phyloP scores from a whole-genome alignment of 2,888 invertebrate genomes.

The Julus scanicus region DNA sequence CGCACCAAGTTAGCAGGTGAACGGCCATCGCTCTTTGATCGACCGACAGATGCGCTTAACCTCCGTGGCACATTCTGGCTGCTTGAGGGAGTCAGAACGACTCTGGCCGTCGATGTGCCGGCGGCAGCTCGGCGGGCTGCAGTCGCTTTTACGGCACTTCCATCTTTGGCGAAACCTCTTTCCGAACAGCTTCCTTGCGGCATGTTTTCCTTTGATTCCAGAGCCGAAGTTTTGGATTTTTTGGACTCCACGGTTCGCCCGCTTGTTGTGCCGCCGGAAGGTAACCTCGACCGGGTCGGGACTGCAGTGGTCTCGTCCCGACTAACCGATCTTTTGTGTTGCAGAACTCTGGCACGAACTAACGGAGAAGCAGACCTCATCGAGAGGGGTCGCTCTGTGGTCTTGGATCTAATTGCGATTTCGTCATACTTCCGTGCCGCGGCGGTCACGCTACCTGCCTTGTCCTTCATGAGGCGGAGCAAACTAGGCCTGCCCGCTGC shows the following conservation, averaged over 20 bases:
- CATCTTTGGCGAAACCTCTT: neutral
- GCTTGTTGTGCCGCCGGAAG: neutral
- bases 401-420: neutral
- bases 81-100: neutral
- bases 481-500: slow-evolving; percentile 51
- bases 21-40: neutral
- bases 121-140: too few species aligned
- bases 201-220: neutral
- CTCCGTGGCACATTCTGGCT: neutral
- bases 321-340: neutral
- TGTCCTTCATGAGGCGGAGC: slow-evolving; percentile 52
- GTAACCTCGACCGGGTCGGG: neutral
- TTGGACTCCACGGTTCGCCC: neutral
- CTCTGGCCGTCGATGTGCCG: neutral
- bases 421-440: slow-evolving; percentile 45
- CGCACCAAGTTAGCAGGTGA: neutral
- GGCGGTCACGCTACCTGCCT: slow-evolving; percentile 38
- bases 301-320: too few species aligned
- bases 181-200: neutral
- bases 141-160: neutral
- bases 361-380: neutral
- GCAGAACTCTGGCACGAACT: neutral
- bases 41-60: neutral
- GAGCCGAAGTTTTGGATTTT: neutral
- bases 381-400: neutral